phyloP scores from a whole-genome alignment of 2,113 vertebrate species.

The Hyla sarda region DNA sequence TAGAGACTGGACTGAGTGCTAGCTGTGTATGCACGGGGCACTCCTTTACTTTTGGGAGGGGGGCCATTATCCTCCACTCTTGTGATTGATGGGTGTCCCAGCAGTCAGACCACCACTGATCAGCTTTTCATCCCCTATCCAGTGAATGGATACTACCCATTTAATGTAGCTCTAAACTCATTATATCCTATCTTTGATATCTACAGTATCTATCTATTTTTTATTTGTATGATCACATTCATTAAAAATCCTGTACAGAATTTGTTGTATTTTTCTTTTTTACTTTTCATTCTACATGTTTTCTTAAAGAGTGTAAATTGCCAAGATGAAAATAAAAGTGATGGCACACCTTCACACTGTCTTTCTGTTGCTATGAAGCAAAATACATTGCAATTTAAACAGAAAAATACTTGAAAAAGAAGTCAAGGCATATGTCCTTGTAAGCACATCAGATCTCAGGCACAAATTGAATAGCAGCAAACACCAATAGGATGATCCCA shows the following conservation, averaged over 20 bases:
- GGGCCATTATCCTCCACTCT: too few relatives aligned
- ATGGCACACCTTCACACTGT: not conserved
- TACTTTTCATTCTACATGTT: not conserved
- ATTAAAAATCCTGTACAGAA: not conserved
- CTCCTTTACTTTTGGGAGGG: too few relatives aligned
- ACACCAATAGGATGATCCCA: slow-evolving; percentile 24
- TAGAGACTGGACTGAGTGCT: too few relatives aligned
- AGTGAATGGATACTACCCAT: too few relatives aligned
- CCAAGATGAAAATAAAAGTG: not conserved
- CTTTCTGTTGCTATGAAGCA: not conserved
- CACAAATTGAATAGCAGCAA: slow-evolving; percentile 28
- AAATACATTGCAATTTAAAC: not conserved
- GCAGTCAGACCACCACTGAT: too few relatives aligned
- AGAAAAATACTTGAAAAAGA: slow-evolving; percentile 41
- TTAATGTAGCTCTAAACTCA: too few relatives aligned
- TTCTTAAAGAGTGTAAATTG: not conserved
- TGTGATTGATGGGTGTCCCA: too few relatives aligned
- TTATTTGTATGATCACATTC: not conserved
- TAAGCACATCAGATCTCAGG: slow-evolving; percentile 31
- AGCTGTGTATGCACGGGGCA: too few relatives aligned
- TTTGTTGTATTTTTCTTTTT: not conserved
- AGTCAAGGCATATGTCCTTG: slow-evolving; percentile 22
- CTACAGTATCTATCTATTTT: too few relatives aligned
- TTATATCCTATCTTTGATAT: too few relatives aligned
- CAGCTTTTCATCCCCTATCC: too few relatives aligned